These are phyloP conservation scores for Astropecten irregularis DNA, from an alignment of 53 echinoderm and acorn worm genomes.

Conservation along the genomic window DNA sequence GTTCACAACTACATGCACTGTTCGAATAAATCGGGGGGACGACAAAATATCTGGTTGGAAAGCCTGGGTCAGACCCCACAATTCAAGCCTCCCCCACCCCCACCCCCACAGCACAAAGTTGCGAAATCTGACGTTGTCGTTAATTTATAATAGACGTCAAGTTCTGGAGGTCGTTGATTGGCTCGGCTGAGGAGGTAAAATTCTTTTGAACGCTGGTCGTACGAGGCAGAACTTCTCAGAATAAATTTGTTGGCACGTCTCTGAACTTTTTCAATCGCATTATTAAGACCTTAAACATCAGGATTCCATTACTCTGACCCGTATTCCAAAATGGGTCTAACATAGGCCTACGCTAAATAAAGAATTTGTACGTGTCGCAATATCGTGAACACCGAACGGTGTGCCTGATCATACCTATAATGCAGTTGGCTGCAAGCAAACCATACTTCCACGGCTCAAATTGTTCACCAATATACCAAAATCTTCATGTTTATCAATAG, in stretches of 20 bases:
- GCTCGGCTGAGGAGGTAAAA: conserved; percentile 11
- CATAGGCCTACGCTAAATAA: conserved; percentile 6
- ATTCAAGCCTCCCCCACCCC: too few species aligned
- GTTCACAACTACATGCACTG: too few species aligned
- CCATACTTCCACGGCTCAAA: conserved; percentile 6
- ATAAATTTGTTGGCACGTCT: conserved; percentile 5
- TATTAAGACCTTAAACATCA: conserved; percentile 1
- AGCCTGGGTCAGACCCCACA: too few species aligned
- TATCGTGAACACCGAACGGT: too few species aligned
- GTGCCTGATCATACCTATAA: conserved; percentile 13
- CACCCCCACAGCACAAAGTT: too few species aligned
- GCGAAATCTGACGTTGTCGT: conserved; percentile 3
- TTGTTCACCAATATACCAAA: neutral
- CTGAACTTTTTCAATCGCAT: conserved; percentile 4
- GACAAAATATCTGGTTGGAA: too few species aligned
- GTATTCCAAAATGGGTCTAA: conserved; percentile 13
- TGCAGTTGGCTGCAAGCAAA: conserved; percentile 15
- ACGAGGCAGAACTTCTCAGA: conserved; percentile 25
- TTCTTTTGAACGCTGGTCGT: neutral
- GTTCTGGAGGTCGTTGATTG: neutral
- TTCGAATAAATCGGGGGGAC: too few species aligned
- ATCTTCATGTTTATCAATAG: neutral
- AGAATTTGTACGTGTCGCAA: too few species aligned
- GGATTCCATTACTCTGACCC: conserved; percentile 5
- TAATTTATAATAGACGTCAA: neutral